phyloP scores from a whole-genome alignment of 2,113 vertebrate genomes.

The Chaetops frenatus region DNA sequence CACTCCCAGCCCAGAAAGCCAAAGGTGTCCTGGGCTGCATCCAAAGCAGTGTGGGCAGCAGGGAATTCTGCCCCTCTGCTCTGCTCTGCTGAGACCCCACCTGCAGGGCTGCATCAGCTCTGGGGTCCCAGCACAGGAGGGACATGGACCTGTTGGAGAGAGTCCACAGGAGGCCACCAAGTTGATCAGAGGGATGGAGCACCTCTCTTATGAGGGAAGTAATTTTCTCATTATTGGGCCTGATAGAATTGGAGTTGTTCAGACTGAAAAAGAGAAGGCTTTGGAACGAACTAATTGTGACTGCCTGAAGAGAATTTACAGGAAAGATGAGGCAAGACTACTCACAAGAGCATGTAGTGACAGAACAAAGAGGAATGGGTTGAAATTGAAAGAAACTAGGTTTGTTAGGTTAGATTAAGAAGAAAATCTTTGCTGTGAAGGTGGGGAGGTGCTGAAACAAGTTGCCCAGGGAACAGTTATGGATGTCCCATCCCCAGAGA shows the following conservation, averaged over 20 bases:
- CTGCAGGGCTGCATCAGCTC: background rate
- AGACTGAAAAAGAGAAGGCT: background rate
- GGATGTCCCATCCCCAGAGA: background rate
- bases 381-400: background rate
- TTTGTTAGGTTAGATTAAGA: background rate
- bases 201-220: background rate
- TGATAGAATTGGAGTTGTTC: background rate
- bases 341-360: background rate
- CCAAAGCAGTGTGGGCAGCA: background rate
- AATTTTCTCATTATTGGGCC: background rate
- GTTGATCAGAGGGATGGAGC: background rate
- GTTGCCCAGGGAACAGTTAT: rapidly evolving
- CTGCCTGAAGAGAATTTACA: background rate
- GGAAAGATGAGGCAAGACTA: background rate
- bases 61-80: background rate
- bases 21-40: rapidly evolving
- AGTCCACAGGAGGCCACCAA: background rate
- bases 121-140: too few species aligned
- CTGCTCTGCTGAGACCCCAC: background rate
- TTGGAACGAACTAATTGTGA: background rate
- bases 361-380: background rate
- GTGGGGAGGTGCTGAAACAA: background rate
- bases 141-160: rapidly evolving
- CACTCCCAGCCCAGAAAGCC: rapidly evolving
- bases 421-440: background rate